phyloP scores from a whole-genome alignment of 1,140 invertebrate species.

The Drosophila trapezifrons region DNA sequence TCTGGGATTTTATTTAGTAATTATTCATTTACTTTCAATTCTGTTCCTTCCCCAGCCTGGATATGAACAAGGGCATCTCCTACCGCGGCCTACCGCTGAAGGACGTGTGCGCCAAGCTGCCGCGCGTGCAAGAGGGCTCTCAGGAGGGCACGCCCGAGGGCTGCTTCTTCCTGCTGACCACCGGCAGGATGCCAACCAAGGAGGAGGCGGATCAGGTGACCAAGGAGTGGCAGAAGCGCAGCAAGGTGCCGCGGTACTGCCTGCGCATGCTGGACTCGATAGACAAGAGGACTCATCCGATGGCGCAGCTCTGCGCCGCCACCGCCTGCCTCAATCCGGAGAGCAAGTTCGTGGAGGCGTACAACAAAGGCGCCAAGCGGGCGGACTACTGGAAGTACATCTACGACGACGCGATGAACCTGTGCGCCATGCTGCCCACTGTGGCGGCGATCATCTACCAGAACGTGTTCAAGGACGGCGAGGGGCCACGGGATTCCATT shows the following conservation, averaged over 20 bases:
- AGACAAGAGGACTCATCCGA: conserved; percentile 95
- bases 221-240: conserved; percentile 93
- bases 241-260: conserved; percentile 93
- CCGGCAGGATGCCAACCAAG: conserved; percentile 94
- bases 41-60: conserved; percentile 85
- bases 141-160: conserved; percentile 96
- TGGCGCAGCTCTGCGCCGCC: conserved; percentile 97
- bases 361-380: conserved; percentile 85
- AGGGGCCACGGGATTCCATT: conserved; percentile 90
- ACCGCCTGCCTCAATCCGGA: conserved; percentile 95
- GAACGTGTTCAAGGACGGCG: conserved; percentile 93
- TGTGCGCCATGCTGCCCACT: conserved; percentile 96
- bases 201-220: conserved; percentile 92
- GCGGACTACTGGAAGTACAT: conserved; percentile 87
- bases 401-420: conserved; percentile 97
- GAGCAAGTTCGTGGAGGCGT: conserved; percentile 96
- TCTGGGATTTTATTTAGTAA: not conserved
- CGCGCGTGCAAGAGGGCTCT: conserved; percentile 93
- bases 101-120: conserved; percentile 94
- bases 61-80: conserved; percentile 96
- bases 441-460: conserved; percentile 96
- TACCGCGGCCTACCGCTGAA: conserved; percentile 97
- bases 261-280: conserved; percentile 96
- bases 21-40: too few species aligned
- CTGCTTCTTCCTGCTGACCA: conserved; percentile 96